Base-by-base conservation (phyloP, 2,888 invertebrate species). In the Gymnocheta viridis region DNA sequence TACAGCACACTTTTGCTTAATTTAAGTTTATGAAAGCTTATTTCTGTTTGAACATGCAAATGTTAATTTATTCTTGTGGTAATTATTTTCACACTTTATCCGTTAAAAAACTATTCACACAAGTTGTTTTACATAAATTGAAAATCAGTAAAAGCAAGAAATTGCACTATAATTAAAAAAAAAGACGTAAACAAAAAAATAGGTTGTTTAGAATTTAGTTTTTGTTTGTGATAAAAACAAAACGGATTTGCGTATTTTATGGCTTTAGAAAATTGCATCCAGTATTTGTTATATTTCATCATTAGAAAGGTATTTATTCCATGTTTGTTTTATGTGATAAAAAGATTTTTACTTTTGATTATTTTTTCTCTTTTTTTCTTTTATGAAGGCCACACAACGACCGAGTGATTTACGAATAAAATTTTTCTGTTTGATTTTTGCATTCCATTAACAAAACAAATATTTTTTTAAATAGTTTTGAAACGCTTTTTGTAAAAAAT, bases 321-420 rank as follows among this genome's bases (percentile, higher is more conserved):
- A 41, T 70, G 47, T 62, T 79, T 79, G 54, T 56, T 79, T 41
- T 72, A 54, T 32, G 3, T 62, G 79, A 79, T 79, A 79, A 79
- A 64, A 54, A 19, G n/a, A n/a, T n/a, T n/a, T n/a, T n/a, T n/a
- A n/a, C n/a, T n/a, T n/a, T 14, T 69, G 58, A 49, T 58, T 35
- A 29, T 24, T n/a, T 35, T 60, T 49, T 12, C 4, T 60, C 35
- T 54, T 9, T 49, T 54, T 41, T 7, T 0, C 2, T 56, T 32
- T 32, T 19, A 58, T 58, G 35, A 77, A 67, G 66, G 67, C 47
- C 76, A 67, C 27, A 47, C 56, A 44, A 5, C 14, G 1, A 27
- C 35, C 29, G 41, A 41, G 41, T 64, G 44, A 54, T 74, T 74
- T 64, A 64, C 41, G 22, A 64, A 44, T 19, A 54, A 64, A 19